A percentile compares a stretch with the other conserved stretches of the same genome.
Conservation (phyloP, 2,113 vertebrate species). For the Sminthopsis crassicaudata region DNA sequence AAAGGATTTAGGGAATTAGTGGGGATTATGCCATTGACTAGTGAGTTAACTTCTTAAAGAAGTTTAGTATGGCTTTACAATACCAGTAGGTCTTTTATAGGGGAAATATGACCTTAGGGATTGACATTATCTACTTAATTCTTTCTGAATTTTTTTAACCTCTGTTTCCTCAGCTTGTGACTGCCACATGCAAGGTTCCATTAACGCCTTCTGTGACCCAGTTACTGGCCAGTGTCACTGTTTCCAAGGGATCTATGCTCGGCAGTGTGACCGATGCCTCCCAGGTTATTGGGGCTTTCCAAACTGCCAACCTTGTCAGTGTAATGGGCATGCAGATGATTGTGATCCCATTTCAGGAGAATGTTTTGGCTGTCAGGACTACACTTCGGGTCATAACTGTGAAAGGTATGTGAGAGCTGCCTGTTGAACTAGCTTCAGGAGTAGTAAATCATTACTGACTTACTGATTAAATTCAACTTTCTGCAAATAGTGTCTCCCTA, state of each 20-base stretch:
- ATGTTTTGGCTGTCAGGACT: conserved; percentile 91
- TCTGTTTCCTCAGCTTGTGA: conserved; percentile 87
- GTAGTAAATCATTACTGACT: not conserved
- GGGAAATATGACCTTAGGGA: too few species aligned
- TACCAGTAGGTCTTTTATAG: too few species aligned
- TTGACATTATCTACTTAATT: not conserved
- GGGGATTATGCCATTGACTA: too few species aligned
- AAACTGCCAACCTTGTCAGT: conserved; percentile 91
- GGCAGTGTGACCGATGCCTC: conserved; percentile 93
- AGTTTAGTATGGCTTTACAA: too few species aligned
- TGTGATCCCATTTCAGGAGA: conserved; percentile 89
- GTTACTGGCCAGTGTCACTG: conserved; percentile 94
- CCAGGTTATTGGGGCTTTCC: conserved; percentile 96
- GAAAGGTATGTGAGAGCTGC: conserved; percentile 86
- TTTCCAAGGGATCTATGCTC: conserved; percentile 87
- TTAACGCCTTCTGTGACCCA: conserved; percentile 88
- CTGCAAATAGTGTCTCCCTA: not conserved
- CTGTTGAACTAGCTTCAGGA: not conserved
- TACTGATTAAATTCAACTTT: not conserved
- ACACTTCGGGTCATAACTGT: conserved; percentile 90
- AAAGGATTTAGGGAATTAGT: too few species aligned
- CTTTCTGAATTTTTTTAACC: not conserved
- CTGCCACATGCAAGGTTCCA: conserved; percentile 91
- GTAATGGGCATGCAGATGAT: conserved; percentile 91
- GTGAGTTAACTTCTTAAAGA: too few species aligned